Percentiles rank a stretch among this genome's conserved stretches.
Evolutionary conservation across 2,888 invertebrate species (phyloP).

Genomic region (Teleogryllus oceanicus): DNA sequence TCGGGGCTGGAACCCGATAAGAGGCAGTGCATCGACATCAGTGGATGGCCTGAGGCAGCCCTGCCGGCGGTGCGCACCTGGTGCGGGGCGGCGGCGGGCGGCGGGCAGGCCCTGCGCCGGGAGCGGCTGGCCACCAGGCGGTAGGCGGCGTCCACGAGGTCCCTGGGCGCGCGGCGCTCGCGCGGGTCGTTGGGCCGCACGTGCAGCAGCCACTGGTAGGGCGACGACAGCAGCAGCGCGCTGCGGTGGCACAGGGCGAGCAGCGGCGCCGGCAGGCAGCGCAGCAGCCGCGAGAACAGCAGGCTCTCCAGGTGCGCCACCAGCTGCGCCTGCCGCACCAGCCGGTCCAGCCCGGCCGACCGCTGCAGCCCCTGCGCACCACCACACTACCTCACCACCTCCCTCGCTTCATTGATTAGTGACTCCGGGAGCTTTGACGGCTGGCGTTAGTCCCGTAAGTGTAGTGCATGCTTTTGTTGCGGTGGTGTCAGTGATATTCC

Average conservation of each 20-base stretch:
- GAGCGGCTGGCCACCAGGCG: conserved; percentile 65
- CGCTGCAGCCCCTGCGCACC: conserved; percentile 46
- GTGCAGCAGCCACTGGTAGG: conserved; percentile 68
- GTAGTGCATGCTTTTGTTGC: too few relatives aligned
- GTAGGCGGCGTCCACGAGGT: conserved; percentile 69
- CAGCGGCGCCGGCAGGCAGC: conserved; percentile 56
- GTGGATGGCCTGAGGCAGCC: too few relatives aligned
- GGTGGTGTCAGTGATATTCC: too few relatives aligned
- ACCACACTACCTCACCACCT: too few relatives aligned
- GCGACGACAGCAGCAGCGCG: conserved; percentile 71
- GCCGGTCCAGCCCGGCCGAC: conserved; percentile 67
- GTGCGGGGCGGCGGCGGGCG: neutral
- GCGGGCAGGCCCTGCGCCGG: neutral
- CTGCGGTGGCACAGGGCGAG: conserved; percentile 65
- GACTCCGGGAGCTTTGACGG: too few relatives aligned
- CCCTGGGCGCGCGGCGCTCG: conserved; percentile 71
- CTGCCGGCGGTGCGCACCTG: neutral
- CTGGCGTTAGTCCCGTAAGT: too few relatives aligned
- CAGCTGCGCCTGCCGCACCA: conserved; percentile 76
- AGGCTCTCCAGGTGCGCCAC: conserved; percentile 79
- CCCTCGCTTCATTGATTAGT: too few relatives aligned
- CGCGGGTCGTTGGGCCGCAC: conserved; percentile 80
- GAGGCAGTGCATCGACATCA: too few relatives aligned
- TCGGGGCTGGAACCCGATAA: too few relatives aligned
- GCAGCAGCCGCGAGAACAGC: conserved; percentile 71